Evolutionary conservation across 2,797 vertebrate genomes (phyloP).

Genomic region (Avahi laniger): DNA sequence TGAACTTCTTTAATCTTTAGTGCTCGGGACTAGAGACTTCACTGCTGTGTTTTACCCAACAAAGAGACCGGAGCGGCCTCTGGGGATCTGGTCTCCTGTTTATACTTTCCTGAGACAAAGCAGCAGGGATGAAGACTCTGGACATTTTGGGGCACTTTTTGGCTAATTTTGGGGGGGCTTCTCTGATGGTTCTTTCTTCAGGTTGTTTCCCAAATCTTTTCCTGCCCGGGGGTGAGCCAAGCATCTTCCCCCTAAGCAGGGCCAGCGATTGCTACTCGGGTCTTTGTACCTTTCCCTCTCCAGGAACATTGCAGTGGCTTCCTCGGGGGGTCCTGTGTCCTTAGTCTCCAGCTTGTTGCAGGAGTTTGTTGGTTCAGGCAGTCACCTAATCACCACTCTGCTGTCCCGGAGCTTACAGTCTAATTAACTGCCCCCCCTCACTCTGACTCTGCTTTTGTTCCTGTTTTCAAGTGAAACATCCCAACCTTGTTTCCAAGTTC

Average conservation of each 20-base stretch:
- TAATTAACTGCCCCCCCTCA: not conserved
- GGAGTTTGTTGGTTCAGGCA: not conserved
- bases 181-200: not conserved
- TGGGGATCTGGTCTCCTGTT: not conserved
- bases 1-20: not conserved
- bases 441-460: not conserved
- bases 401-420: not conserved
- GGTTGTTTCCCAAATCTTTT: not conserved
- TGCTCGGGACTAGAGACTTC: not conserved
- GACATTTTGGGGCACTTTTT: not conserved
- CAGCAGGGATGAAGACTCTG: not conserved
- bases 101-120: constrained; percentile 41
- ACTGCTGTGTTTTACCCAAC: not conserved
- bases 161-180: not conserved
- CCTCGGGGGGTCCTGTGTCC: not conserved
- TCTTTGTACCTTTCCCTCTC: not conserved
- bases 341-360: not conserved
- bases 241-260: not conserved
- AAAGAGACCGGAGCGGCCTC: not conserved
- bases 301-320: not conserved
- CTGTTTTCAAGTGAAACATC: not conserved
- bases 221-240: not conserved
- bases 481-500: not conserved
- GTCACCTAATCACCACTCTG: not conserved
- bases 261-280: not conserved